phyloP scores from a whole-genome alignment of 2,888 invertebrate genomes.

The Hipparchia semele region DNA sequence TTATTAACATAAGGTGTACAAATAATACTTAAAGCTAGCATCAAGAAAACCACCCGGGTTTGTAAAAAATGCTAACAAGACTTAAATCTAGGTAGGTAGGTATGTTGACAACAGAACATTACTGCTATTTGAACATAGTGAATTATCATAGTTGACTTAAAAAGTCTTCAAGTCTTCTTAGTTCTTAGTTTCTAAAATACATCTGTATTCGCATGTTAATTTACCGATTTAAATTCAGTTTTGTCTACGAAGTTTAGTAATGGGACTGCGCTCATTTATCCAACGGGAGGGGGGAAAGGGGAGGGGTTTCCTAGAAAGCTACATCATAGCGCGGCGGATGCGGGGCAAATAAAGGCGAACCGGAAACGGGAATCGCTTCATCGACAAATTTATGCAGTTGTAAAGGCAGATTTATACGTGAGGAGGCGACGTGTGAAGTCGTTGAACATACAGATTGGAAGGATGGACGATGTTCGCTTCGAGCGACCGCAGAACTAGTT shows the following conservation, averaged over 20 bases:
- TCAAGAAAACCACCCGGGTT: too few species aligned
- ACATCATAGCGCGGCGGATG: conserved; percentile 59
- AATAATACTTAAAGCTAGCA: too few species aligned
- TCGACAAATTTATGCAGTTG: conserved; percentile 80
- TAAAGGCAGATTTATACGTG: conserved; percentile 74
- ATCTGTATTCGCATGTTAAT: too few species aligned
- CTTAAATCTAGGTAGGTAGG: too few species aligned
- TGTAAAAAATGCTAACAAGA: too few species aligned
- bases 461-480: conserved; percentile 7
- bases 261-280: conserved; percentile 40
- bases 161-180: too few species aligned
- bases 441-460: conserved; percentile 45
- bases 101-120: too few species aligned
- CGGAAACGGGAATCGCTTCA: conserved; percentile 76
- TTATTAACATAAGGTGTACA: too few species aligned
- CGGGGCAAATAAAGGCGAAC: conserved; percentile 61
- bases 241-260: conserved; percentile 20
- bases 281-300: neutral
- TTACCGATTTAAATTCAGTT: conserved; percentile 1
- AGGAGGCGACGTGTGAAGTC: conserved; percentile 68
- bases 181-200: too few species aligned
- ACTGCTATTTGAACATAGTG: too few species aligned
- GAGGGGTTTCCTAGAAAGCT: conserved; percentile 50
- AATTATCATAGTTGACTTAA: too few species aligned
- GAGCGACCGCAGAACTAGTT: too few species aligned